Evolutionary conservation across 2,797 vertebrate genomes (phyloP).

Genomic region (Chiloscyllium punctatum): DNA sequence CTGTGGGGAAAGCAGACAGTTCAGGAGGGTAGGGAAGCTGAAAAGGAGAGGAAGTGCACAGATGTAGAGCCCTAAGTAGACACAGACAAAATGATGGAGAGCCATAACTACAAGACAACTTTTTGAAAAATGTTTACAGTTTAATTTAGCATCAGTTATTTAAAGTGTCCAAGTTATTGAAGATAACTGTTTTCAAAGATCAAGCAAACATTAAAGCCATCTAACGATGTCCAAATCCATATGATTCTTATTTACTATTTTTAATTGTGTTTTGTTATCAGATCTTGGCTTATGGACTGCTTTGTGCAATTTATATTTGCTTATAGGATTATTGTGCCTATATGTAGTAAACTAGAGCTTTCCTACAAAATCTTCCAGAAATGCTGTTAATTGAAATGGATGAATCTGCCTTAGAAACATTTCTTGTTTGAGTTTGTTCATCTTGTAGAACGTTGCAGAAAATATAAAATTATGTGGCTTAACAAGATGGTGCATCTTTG

Average conservation of each 20-base stretch:
- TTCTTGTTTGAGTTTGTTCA: not conserved
- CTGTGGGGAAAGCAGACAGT: not conserved
- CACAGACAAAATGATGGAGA: not conserved
- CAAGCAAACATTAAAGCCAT: not conserved
- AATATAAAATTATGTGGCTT: not conserved
- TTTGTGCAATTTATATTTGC: not conserved
- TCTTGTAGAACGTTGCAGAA: not conserved
- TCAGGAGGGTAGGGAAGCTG: not conserved
- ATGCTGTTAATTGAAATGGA: not conserved
- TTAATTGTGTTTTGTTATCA: not conserved
- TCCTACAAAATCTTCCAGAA: not conserved
- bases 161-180: not conserved
- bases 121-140: constrained; percentile 13
- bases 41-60: not conserved
- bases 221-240: not conserved
- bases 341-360: not conserved
- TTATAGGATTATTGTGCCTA: not conserved
- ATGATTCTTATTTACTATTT: not conserved
- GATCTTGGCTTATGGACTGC: not conserved
- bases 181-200: not conserved
- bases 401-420: not conserved
- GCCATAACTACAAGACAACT: not conserved
- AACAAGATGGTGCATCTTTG: not conserved
- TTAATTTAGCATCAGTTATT: not conserved
- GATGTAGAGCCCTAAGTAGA: not conserved